These are phyloP conservation scores for Trichonephila clavata DNA, from an alignment of 1,140 invertebrate genomes.

Conservation along the genomic window DNA sequence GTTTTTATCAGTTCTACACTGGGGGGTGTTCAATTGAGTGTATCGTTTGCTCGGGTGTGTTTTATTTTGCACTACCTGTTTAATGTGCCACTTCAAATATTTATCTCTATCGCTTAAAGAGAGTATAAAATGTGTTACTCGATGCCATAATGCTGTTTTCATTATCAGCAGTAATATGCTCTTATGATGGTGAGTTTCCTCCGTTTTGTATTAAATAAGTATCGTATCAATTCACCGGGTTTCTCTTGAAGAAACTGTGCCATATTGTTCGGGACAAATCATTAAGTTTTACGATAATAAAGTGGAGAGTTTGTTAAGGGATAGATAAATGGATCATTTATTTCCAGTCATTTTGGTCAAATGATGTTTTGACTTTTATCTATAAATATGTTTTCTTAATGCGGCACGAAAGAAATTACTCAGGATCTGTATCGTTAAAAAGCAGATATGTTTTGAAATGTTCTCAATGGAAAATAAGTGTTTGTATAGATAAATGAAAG, in stretches of 20 bases:
- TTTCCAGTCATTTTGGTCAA: slow-evolving; percentile 7
- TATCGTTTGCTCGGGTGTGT: slow-evolving; percentile 46
- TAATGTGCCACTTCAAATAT: slow-evolving; percentile 62
- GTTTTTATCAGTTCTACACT: slow-evolving; percentile 31
- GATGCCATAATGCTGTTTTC: slow-evolving; percentile 53
- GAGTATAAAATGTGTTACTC: slow-evolving; percentile 45
- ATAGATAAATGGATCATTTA: slow-evolving; percentile 52
- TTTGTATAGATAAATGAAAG: too few species aligned
- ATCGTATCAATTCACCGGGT: background rate
- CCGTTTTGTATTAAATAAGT: slow-evolving; percentile 50
- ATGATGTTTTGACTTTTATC: slow-evolving; percentile 42
- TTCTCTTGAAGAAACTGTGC: background rate
- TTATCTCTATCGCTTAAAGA: slow-evolving; percentile 50
- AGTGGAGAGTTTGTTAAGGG: background rate
- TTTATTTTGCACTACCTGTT: slow-evolving; percentile 49
- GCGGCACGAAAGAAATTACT: background rate
- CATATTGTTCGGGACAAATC: slow-evolving; percentile 47
- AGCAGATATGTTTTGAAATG: background rate
- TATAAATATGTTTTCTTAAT: background rate
- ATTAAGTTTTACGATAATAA: slow-evolving; percentile 55
- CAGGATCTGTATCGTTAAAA: background rate
- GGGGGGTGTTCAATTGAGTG: slow-evolving; percentile 28
- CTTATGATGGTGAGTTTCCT: background rate
- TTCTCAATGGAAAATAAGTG: background rate
- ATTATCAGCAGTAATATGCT: slow-evolving; percentile 51